Evolutionary conservation across 2,888 invertebrate genomes (phyloP).

Genomic region (Tenthredo amoena): DNA sequence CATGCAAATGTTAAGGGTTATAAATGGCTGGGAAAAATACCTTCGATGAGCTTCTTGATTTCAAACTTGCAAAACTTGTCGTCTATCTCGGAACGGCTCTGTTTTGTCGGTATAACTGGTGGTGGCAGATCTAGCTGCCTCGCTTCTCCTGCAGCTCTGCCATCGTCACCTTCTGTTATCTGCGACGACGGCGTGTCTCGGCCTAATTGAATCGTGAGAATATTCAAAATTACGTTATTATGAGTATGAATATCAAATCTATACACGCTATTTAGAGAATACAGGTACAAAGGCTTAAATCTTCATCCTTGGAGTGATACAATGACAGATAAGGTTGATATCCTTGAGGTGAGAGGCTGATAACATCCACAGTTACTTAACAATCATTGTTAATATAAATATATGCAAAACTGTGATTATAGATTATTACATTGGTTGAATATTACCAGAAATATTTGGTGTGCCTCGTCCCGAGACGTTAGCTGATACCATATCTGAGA

Average conservation of each 20-base stretch:
- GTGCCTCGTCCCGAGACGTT: conserved; percentile 96
- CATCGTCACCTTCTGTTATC: conserved; percentile 88
- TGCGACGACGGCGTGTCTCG: conserved; percentile 98
- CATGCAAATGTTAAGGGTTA: conserved; percentile 35
- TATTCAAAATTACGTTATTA: background rate
- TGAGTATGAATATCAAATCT: background rate
- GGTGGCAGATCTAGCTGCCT: conserved; percentile 75
- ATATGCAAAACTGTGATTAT: background rate
- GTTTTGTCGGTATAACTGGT: conserved; percentile 82
- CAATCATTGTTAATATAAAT: background rate
- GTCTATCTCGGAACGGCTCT: conserved; percentile 96
- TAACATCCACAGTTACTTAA: background rate
- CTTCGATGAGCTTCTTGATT: conserved; percentile 86
- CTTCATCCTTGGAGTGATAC: background rate
- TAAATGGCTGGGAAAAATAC: conserved; percentile 65
- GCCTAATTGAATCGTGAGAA: conserved; percentile 77
- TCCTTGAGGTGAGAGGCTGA: background rate
- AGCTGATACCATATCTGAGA: conserved; percentile 98
- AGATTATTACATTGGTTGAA: background rate
- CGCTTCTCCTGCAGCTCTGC: conserved; percentile 75
- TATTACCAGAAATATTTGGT: conserved; percentile 92
- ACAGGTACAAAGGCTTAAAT: background rate
- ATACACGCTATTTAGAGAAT: background rate
- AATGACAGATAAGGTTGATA: background rate
- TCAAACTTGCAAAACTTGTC: conserved; percentile 99